Conservation (phyloP, 1,140 invertebrate genomes). For the Cyclargus thomasi region DNA sequence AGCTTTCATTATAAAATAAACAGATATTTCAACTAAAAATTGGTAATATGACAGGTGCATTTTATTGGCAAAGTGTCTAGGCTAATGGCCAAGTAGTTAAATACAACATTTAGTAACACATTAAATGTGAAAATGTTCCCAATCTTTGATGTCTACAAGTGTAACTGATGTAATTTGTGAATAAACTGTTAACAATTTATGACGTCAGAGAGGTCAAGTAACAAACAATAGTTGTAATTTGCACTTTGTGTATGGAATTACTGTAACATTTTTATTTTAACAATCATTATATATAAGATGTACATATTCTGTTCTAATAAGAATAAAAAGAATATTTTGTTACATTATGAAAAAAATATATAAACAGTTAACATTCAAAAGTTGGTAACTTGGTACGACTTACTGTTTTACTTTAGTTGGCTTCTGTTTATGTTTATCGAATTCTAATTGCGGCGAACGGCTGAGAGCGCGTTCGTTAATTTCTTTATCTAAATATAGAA, state of each 20-base stretch:
- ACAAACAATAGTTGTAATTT: too few species aligned
- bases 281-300: too few species aligned
- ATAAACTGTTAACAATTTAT: too few species aligned
- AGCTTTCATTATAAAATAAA: too few species aligned
- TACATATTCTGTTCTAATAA: too few species aligned
- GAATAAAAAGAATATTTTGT: too few species aligned
- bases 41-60: background rate
- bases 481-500: slow-evolving; percentile 83
- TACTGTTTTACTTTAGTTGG: slow-evolving; percentile 75
- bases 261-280: too few species aligned
- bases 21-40: background rate
- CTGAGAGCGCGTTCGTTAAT: slow-evolving; percentile 78
- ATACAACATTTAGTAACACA: background rate
- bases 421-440: slow-evolving; percentile 67
- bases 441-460: slow-evolving; percentile 70
- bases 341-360: too few species aligned
- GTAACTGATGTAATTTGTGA: background rate
- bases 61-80: background rate
- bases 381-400: slow-evolving; percentile 29
- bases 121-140: background rate
- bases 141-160: background rate
- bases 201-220: too few species aligned
- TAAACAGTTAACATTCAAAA: background rate
- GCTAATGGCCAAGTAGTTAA: background rate
- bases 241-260: too few species aligned